Conservation (phyloP, 2,797 vertebrate species). For the Muscicapa striata region DNA sequence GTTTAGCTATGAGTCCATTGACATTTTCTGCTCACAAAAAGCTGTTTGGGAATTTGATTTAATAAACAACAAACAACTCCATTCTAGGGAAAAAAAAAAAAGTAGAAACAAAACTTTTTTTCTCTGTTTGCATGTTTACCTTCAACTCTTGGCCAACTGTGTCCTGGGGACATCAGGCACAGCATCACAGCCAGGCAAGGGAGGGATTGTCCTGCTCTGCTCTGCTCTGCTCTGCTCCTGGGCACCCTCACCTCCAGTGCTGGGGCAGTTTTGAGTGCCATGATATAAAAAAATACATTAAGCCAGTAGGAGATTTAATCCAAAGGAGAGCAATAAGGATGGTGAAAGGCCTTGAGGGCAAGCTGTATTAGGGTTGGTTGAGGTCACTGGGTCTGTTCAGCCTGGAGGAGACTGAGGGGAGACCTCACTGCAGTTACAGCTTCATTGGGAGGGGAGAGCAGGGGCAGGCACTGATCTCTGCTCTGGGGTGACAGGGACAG, state of each 20-base stretch:
- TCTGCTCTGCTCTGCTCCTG: background rate
- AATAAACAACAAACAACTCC: background rate
- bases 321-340: rapidly evolving
- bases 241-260: too few relatives aligned
- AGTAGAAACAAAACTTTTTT: background rate
- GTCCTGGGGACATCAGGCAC: background rate
- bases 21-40: background rate
- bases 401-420: background rate
- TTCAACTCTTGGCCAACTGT: background rate
- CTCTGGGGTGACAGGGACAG: background rate
- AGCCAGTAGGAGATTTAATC: too few relatives aligned
- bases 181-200: rapidly evolving
- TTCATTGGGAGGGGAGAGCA: too few relatives aligned
- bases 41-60: background rate
- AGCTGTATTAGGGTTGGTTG: rapidly evolving
- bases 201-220: background rate
- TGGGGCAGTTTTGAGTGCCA: background rate
- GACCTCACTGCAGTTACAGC: background rate
- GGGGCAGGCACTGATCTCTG: background rate
- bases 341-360: background rate
- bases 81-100: too few relatives aligned
- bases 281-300: background rate
- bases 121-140: background rate
- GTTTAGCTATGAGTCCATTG: background rate
- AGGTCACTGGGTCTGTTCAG: background rate